Evolutionary conservation across 2,113 vertebrate genomes (phyloP), one percentile per base, ranked within the genome.

Genomic region (Melanerpes formicivorus): DNA sequence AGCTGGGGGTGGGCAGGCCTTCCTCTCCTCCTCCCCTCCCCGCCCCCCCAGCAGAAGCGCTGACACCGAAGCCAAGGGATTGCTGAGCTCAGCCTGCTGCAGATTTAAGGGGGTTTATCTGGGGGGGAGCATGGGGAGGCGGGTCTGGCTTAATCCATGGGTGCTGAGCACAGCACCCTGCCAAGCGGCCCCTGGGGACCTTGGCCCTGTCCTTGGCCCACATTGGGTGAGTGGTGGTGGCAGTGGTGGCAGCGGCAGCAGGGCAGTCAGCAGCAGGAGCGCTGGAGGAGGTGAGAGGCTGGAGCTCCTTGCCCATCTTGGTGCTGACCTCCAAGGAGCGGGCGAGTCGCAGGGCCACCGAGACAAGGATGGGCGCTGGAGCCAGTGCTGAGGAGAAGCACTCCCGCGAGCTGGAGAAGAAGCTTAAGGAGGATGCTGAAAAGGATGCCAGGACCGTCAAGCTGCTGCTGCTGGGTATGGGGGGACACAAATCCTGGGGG

Each of bases 361-460:
- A 63, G 80, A 15, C 15, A 26, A 97, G 93, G 75, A 99, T 99
- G 99, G 99, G 99, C 34, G 98, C 99, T 8, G 99, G 99, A 94
- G 99, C 98, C 81, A 99, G 99, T 2, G 98, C 98, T 0, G 99
- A 99, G 97, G 99, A 99, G 88, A 99, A 99, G 88, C 99, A 98
- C 93, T 99, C 99, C 87, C 98, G 97, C 1, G 99, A 99, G 94
- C 97, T 99, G 92, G 99, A 99, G 96, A 99, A 99, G 97, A 99
- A 98, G 95, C 98, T 99, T 92, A 99, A 99, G 90, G 99, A 99
- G 90, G 99, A 99, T 8, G 99, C 98, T 1, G 99, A 99, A 94
- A 99, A 97, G 89, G 99, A 99, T 66, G 99, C 99, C 87, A 98
- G 99, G 91, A 99, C 99, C 0, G 99, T 99, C 96, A 99, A 99